phyloP scores from a whole-genome alignment of 2,888 invertebrate genomes.

The Cerastoderma edule region DNA sequence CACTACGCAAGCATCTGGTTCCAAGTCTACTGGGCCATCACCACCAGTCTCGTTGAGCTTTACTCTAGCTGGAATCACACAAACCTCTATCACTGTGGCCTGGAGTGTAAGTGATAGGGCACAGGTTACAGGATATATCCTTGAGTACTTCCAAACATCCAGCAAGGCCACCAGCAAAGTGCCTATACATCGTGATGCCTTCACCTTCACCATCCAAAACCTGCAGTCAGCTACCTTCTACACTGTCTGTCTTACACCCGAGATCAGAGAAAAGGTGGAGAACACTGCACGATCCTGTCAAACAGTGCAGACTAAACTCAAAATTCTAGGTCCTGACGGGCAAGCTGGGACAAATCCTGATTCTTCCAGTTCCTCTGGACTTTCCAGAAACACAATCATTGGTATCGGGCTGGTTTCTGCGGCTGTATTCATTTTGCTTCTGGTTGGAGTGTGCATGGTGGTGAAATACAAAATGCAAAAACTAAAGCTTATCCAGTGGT shows the following conservation, averaged over 20 bases:
- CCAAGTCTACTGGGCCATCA: not conserved
- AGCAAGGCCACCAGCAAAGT: slow-evolving; percentile 1
- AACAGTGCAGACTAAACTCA: slow-evolving; percentile 39
- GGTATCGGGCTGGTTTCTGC: slow-evolving; percentile 39
- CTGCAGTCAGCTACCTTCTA: slow-evolving; percentile 42
- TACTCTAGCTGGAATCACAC: slow-evolving; percentile 32
- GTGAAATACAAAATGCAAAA: slow-evolving; percentile 54
- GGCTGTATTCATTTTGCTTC: slow-evolving; percentile 34
- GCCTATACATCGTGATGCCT: slow-evolving; percentile 31
- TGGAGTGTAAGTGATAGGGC: slow-evolving; percentile 35
- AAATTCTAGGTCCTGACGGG: not conserved
- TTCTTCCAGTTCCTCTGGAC: not conserved
- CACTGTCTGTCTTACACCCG: slow-evolving; percentile 49
- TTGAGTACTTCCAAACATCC: slow-evolving; percentile 33
- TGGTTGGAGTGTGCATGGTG: slow-evolving; percentile 44
- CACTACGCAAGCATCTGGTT: not conserved
- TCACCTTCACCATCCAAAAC: slow-evolving; percentile 27
- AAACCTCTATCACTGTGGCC: slow-evolving; percentile 36
- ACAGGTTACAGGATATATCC: slow-evolving; percentile 43
- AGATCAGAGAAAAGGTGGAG: slow-evolving; percentile 27
- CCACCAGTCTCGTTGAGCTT: slow-evolving; percentile 25
- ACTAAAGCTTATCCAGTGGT: slow-evolving; percentile 38
- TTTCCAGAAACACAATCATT: slow-evolving; percentile 39
- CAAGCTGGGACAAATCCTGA: slow-evolving; percentile 9
- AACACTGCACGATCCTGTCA: slow-evolving; percentile 25